Evolutionary conservation across 2,797 vertebrate genomes (phyloP).

Genomic region (Sylvia borin): DNA sequence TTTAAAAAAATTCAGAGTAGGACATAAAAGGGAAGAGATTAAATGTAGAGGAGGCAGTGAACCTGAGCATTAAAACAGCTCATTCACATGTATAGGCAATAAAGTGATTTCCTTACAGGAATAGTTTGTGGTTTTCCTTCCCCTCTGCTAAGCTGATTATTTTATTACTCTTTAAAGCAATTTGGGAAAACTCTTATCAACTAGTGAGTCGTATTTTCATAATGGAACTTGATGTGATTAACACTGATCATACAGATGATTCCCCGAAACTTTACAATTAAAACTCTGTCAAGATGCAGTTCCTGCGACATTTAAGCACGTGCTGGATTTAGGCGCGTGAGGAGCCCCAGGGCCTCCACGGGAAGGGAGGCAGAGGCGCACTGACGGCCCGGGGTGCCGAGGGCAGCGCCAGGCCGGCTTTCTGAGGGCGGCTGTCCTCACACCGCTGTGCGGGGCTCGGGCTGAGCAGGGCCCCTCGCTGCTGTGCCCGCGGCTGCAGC

Average conservation of each 20-base stretch:
- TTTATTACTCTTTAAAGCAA: slow-evolving; percentile 47
- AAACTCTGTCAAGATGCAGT: not conserved
- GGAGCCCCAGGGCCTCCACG: not conserved
- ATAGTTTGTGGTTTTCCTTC: slow-evolving; percentile 7
- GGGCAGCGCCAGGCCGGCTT: rapidly evolving
- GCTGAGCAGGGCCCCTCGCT: not conserved
- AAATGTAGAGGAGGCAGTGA: slow-evolving; percentile 67
- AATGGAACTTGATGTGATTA: not conserved
- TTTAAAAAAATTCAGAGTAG: slow-evolving; percentile 63
- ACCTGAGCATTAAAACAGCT: slow-evolving; percentile 57
- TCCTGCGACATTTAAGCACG: not conserved
- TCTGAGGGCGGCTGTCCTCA: rapidly evolving
- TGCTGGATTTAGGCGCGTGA: rapidly evolving
- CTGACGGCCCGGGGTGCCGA: not conserved
- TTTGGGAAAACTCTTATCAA: slow-evolving; percentile 56
- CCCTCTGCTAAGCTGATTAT: slow-evolving; percentile 47
- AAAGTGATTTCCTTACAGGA: slow-evolving; percentile 59
- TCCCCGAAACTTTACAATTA: not conserved
- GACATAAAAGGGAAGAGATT: slow-evolving; percentile 72
- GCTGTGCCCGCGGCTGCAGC: not conserved
- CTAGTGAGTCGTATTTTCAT: not conserved
- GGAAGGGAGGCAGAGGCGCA: rapidly evolving
- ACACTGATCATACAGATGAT: not conserved
- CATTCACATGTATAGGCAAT: slow-evolving; percentile 42
- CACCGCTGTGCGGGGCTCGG: rapidly evolving